These are phyloP conservation scores for Stichodactyla helianthus DNA, from an alignment of 64 coral and sea anemone genomes.

Conservation along the genomic window DNA sequence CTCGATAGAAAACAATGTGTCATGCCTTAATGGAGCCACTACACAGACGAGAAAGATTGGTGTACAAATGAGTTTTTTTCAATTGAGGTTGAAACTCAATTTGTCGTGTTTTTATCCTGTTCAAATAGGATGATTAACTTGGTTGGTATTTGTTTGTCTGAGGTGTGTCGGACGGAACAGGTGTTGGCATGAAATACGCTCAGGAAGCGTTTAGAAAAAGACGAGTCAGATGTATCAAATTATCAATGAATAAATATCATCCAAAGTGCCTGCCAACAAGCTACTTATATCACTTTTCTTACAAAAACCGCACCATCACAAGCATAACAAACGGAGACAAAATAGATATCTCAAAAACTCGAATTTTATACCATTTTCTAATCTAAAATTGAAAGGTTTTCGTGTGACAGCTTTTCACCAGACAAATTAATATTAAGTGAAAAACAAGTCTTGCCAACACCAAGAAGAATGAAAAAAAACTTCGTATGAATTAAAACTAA, in stretches of 20 bases:
- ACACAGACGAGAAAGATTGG: not conserved
- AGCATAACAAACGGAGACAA: not conserved
- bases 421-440: not conserved
- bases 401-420: not conserved
- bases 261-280: slow-evolving; percentile 9
- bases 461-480: not conserved
- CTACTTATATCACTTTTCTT: not conserved
- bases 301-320: not conserved
- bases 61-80: not conserved
- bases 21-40: not conserved
- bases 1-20: not conserved
- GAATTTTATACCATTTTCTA: not conserved
- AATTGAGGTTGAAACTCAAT: not conserved
- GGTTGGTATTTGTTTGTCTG: not conserved
- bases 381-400: not conserved
- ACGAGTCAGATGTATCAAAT: not conserved
- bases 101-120: not conserved
- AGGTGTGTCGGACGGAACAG: not conserved
- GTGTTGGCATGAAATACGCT: not conserved
- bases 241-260: not conserved
- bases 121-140: slow-evolving; percentile 5
- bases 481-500: slow-evolving; percentile 7
- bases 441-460: not conserved
- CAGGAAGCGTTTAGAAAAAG: not conserved
- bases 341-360: not conserved